Evolutionary conservation across 1,140 invertebrate species (phyloP).

Genomic region (Trichomalopsis sarcophagae): DNA sequence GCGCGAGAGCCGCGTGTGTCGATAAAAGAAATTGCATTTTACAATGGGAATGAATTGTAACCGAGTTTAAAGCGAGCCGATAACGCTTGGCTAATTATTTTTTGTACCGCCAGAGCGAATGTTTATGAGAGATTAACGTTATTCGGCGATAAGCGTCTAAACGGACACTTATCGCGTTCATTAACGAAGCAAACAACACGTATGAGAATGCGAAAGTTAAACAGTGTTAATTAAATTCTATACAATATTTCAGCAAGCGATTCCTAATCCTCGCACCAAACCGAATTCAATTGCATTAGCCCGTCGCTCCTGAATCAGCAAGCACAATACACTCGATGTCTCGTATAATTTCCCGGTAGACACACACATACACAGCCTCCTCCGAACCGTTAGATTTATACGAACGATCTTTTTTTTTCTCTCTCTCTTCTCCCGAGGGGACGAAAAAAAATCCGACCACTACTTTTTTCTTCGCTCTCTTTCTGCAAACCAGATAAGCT

Average conservation of each 20-base stretch:
- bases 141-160: not conserved
- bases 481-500: constrained; percentile 37
- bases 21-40: constrained; percentile 18
- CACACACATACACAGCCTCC: not conserved
- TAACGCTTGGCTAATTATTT: too few species aligned
- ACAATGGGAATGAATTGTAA: not conserved
- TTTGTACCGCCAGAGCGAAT: too few species aligned
- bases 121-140: not conserved
- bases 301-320: not conserved
- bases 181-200: not conserved
- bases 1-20: not conserved
- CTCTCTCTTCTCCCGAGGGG: not conserved
- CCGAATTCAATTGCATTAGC: constrained; percentile 4
- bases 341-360: not conserved
- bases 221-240: too few species aligned
- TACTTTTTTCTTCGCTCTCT: constrained; percentile 16
- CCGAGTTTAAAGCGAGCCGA: too few species aligned
- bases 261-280: not conserved
- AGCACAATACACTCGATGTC: not conserved
- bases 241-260: too few species aligned
- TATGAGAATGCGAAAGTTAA: too few species aligned
- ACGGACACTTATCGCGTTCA: too few species aligned
- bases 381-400: constrained; percentile 32
- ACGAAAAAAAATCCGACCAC: not conserved
- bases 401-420: constrained; percentile 6